Conservation (phyloP, 2,113 vertebrate species). For the Zonotrichia leucophrys region DNA sequence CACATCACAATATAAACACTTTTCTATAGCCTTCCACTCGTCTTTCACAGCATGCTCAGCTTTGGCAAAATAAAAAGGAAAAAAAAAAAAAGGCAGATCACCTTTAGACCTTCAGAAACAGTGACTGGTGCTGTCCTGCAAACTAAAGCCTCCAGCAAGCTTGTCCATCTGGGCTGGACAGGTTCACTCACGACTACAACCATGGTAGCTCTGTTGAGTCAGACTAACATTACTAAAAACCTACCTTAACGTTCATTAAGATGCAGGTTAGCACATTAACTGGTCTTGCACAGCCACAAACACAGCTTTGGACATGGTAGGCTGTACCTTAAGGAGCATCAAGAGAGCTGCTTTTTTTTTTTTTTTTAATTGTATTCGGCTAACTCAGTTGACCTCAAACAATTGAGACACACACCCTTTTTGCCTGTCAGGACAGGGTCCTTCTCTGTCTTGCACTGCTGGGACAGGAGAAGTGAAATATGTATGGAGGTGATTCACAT, state of each 20-base stretch:
- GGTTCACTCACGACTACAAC: not conserved
- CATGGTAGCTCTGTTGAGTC: not conserved
- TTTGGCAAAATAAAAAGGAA: not conserved
- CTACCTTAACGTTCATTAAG: not conserved
- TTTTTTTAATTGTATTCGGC: slow-evolving; percentile 17
- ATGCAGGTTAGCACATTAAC: slow-evolving; percentile 2
- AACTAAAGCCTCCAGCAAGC: slow-evolving; percentile 3
- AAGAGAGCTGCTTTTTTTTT: not conserved
- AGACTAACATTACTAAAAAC: slow-evolving; percentile 19
- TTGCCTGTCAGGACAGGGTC: slow-evolving; percentile 57
- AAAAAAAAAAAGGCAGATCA: not conserved
- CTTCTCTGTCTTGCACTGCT: slow-evolving; percentile 22
- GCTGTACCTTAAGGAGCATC: slow-evolving; percentile 20
- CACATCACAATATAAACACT: slow-evolving; percentile 22
- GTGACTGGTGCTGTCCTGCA: not conserved
- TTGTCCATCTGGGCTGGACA: not conserved
- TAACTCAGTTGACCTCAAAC: slow-evolving; percentile 62
- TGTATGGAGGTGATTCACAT: slow-evolving; percentile 52
- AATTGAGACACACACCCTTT: slow-evolving; percentile 60
- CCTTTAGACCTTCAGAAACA: not conserved
- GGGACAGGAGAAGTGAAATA: slow-evolving; percentile 31
- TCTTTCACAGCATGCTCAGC: not conserved
- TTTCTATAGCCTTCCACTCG: not conserved
- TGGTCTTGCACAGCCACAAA: not conserved
- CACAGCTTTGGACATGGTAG: accelerated